These are phyloP conservation scores for Ceyx cyanopectus DNA, from an alignment of 2,113 vertebrate species.

Conservation along the genomic window DNA sequence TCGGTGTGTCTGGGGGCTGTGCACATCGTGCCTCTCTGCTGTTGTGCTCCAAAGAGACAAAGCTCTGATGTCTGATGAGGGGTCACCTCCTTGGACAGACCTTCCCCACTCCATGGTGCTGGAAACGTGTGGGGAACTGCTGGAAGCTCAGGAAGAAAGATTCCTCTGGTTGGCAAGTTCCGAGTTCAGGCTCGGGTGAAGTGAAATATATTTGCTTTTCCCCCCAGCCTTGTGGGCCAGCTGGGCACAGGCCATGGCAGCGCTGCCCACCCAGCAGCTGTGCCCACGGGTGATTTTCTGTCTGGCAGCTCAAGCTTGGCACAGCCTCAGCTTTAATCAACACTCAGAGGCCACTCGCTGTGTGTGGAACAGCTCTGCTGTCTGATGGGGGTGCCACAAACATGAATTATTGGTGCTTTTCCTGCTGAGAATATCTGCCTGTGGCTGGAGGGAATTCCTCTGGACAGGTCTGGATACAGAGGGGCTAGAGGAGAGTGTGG, in stretches of 20 bases:
- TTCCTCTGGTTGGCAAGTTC: not conserved
- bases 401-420: not conserved
- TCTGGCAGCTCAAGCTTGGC: not conserved
- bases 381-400: not conserved
- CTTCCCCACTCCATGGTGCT: not conserved
- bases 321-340: not conserved
- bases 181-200: not conserved
- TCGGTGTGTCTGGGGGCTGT: no score
- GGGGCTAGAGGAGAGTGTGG: not conserved
- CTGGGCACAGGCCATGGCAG: not conserved
- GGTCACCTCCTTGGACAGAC: not conserved
- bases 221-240: no score
- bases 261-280: accelerated
- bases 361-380: not conserved
- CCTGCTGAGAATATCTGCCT: not conserved
- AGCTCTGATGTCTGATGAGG: no score
- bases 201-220: not conserved
- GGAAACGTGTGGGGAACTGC: not conserved
- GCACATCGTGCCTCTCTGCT: no score
- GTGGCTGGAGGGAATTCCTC: not conserved
- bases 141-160: not conserved
- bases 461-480: not conserved
- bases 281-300: accelerated
- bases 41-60: no score
- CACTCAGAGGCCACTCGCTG: not conserved